Conservation (phyloP, 2,888 invertebrate species). For the Hypomecis atomaria region DNA sequence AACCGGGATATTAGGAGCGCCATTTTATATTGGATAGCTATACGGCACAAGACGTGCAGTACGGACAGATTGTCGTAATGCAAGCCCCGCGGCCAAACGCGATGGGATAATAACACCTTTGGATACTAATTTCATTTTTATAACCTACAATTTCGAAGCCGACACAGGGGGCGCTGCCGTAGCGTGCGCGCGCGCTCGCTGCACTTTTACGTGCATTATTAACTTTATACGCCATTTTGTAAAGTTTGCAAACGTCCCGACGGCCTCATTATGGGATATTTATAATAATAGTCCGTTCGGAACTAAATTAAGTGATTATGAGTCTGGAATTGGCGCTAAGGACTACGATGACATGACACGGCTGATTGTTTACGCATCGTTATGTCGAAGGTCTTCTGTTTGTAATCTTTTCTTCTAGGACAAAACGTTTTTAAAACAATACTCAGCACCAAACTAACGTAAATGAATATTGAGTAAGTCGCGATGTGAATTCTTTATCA, state of each 20-base stretch:
- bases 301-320: constrained; percentile 82
- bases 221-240: constrained; percentile 84
- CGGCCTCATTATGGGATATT: constrained; percentile 79
- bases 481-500: constrained; percentile 54
- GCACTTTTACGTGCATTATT: constrained; percentile 82
- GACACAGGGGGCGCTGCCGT: constrained; percentile 84
- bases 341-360: constrained; percentile 80
- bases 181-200: constrained; percentile 79
- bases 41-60: constrained; percentile 84
- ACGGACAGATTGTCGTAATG: constrained; percentile 85
- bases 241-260: constrained; percentile 81
- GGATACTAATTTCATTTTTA: constrained; percentile 85
- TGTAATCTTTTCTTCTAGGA: constrained; percentile 14
- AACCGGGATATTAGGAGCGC: constrained; percentile 84
- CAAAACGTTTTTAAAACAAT: constrained; percentile 17
- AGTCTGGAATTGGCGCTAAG: constrained; percentile 73
- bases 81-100: constrained; percentile 83
- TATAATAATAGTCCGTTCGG: constrained; percentile 79
- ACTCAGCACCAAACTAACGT: constrained; percentile 37
- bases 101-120: constrained; percentile 85
- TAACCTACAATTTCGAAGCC: constrained; percentile 85
- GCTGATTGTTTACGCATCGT: constrained; percentile 67
- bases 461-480: constrained; percentile 42
- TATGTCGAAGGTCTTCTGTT: constrained; percentile 55
- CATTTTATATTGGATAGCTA: constrained; percentile 85